Base-by-base conservation (phyloP, 1,140 invertebrate species). In the Magallana angulata region DNA sequence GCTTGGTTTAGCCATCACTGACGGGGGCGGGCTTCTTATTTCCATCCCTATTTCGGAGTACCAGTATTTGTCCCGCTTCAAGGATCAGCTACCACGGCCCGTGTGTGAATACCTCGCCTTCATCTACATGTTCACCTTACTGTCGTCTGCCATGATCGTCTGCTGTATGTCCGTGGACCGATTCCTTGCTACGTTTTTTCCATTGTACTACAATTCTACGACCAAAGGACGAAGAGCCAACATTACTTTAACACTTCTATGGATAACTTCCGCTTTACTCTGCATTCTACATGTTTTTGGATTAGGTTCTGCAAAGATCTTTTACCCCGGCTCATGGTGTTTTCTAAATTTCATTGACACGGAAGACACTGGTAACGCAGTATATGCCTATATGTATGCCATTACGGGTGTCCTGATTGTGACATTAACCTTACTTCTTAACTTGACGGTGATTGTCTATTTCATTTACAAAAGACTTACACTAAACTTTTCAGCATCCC, bases 251-350 rank as follows among this genome's bases (percentile, higher is more conserved):
- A 71, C 87, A 1, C 82, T 88, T 18, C 83, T 94, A 16, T 94
- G 94, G 93, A 68, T 91, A 7, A 90, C 91, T 48, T 90, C 93
- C 1, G 84, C 92, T 4, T 30, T 93, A 30, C 90, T 95, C 60
- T 92, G 93, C 8, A 86, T 90, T 14, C 89, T 95, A 24, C 95
- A 94, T 7, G 88, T 95, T 8, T 91, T 95, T 56, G 93, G 93
- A 7, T 85, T 95, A 11, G 94, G 94, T 0, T 60, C 76, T 18
- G 91, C 90, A 68, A 88, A 91, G 12, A 64, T 91, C 1, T 94
- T 93, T 64, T 95, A 92, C 90, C 94, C 94, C 0, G 91, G 92
- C 7, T 94, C 94, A 56, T 95, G 95, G 95, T 95, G 94, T 87
- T 95, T 95, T 91, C 91, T 94, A 82, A 94, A 94, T 86, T 93